Evolutionary conservation across 2,113 vertebrate species (phyloP).

Genomic region (Megaceryle torquata): DNA sequence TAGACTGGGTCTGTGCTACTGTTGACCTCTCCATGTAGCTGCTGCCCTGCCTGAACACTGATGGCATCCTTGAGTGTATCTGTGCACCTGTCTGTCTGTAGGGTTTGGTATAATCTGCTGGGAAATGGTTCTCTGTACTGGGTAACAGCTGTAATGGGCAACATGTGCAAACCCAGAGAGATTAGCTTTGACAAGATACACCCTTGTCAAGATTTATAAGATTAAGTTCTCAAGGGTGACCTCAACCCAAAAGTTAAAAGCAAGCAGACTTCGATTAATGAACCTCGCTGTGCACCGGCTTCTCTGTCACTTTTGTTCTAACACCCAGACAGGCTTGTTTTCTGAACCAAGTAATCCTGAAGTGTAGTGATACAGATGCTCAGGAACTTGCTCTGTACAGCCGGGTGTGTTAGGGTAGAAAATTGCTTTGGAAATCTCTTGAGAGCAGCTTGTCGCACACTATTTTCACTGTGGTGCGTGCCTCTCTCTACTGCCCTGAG

Average conservation of each 20-base stretch:
- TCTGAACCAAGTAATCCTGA: neutral
- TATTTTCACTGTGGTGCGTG: neutral
- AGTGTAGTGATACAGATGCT: neutral
- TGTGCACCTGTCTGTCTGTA: neutral
- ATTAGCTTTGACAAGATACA: neutral
- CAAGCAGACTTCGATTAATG: neutral
- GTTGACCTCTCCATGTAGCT: fast-evolving
- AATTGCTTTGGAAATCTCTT: neutral
- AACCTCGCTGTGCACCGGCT: neutral
- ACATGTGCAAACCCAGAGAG: neutral
- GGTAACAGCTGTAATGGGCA: neutral
- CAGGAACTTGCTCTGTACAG: fast-evolving
- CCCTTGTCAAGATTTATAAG: neutral
- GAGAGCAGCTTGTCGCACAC: fast-evolving
- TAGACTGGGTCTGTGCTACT: neutral
- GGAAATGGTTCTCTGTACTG: neutral
- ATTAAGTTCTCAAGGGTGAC: neutral
- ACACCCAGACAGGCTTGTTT: neutral
- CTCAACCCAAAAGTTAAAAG: neutral
- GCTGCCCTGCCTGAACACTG: neutral
- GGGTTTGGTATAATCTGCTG: neutral
- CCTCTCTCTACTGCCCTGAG: fast-evolving
- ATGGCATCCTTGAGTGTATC: fast-evolving
- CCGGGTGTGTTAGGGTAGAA: neutral
- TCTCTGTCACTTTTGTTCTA: neutral